Evolutionary conservation across 2,888 invertebrate genomes (phyloP).

Genomic region (Petrophora chlorosata): DNA sequence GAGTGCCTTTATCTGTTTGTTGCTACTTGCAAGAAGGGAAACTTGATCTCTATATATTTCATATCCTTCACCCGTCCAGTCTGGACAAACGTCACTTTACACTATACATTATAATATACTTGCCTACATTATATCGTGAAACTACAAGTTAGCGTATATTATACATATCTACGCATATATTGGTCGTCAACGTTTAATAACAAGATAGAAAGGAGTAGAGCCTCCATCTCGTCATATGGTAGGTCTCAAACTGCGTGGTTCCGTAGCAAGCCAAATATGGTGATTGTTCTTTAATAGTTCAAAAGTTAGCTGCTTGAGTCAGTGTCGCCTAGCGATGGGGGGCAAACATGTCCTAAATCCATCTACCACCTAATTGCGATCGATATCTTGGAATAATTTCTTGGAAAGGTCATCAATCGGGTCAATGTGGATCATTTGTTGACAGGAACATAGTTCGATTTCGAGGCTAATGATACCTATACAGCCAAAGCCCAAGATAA

Average conservation of each 20-base stretch:
- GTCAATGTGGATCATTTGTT: neutral
- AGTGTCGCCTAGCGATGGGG: slow-evolving; percentile 66
- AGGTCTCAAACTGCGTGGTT: neutral
- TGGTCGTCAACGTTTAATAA: neutral
- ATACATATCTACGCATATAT: no score
- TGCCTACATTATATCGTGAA: no score
- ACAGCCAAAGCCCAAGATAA: no score
- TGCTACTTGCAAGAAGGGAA: slow-evolving; percentile 30
- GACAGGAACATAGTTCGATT: slow-evolving; percentile 15
- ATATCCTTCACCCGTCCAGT: neutral
- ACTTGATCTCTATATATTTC: slow-evolving; percentile 2
- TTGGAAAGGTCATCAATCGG: slow-evolving; percentile 27
- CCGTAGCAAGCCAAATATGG: neutral
- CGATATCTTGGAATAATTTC: slow-evolving; percentile 47
- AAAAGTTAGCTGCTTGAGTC: slow-evolving; percentile 7
- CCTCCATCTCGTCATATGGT: neutral
- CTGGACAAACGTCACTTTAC: neutral
- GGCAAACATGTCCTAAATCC: slow-evolving; percentile 62
- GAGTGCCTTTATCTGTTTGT: slow-evolving; percentile 37
- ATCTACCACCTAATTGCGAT: slow-evolving; percentile 49
- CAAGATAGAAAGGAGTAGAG: neutral
- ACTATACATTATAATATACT: no score
- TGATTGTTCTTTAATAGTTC: slow-evolving; percentile 26
- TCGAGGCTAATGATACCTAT: neutral
- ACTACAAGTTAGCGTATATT: no score